Evolutionary conservation across 2,113 vertebrate species (phyloP).

Genomic region (Ctenodactylus gundi): DNA sequence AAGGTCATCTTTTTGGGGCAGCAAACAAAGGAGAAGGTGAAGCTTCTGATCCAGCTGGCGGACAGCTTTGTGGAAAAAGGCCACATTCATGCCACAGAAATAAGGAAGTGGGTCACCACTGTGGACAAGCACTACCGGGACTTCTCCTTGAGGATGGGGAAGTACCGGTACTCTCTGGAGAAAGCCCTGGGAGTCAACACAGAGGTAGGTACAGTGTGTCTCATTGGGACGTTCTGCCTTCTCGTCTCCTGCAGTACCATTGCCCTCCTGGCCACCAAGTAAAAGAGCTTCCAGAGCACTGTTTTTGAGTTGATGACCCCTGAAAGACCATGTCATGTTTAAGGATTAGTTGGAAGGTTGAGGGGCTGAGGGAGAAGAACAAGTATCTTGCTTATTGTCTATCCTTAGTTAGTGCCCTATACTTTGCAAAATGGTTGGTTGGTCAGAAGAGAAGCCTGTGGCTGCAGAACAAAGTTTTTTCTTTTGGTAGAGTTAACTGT

Average conservation of each 20-base stretch:
- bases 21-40: constrained; percentile 99
- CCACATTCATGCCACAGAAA: constrained; percentile 94
- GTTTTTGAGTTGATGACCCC: background rate
- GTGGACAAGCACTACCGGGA: constrained; percentile 97
- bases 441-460: background rate
- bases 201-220: constrained; percentile 85
- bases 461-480: constrained; percentile 7
- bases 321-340: too few relatives aligned
- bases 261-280: rapidly evolving
- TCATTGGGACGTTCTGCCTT: rapidly evolving
- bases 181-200: constrained; percentile 94
- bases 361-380: background rate
- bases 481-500: background rate
- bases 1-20: constrained; percentile 81
- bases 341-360: too few relatives aligned
- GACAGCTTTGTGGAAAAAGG: constrained; percentile 98
- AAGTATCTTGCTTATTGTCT: background rate
- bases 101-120: constrained; percentile 97
- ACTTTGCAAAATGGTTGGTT: background rate
- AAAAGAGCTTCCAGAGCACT: background rate
- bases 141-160: constrained; percentile 95
- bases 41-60: constrained; percentile 96
- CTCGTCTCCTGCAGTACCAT: background rate
- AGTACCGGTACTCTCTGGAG: constrained; percentile 94
- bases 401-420: background rate